These are phyloP conservation scores for Actias luna DNA, from an alignment of 2,888 invertebrate species.

Conservation along the genomic window DNA sequence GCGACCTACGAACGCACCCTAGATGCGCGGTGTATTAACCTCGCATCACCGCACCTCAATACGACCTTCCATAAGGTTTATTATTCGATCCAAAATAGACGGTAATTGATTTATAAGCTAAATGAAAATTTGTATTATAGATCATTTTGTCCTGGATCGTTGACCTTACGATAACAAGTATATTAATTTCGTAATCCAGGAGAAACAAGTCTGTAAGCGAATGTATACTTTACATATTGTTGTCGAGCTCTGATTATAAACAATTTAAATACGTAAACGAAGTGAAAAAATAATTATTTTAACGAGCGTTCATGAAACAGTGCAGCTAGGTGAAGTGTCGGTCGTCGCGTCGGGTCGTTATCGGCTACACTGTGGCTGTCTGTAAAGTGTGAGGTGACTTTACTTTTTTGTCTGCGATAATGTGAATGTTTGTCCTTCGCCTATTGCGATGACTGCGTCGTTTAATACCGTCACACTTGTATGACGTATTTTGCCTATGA, in stretches of 20 bases:
- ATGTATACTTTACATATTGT: background rate
- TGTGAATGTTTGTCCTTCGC: conserved; percentile 38
- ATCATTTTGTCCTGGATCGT: conserved; percentile 5
- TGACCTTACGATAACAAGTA: background rate
- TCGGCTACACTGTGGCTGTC: conserved; percentile 37
- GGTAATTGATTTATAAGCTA: conserved; percentile 27
- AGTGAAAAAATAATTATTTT: conserved; percentile 16
- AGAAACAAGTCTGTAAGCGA: background rate
- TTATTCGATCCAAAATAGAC: conserved; percentile 58
- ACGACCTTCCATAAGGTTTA: conserved; percentile 59
- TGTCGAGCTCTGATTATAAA: background rate
- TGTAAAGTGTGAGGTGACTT: conserved; percentile 61
- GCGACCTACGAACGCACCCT: conserved; percentile 54
- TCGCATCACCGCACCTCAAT: conserved; percentile 38
- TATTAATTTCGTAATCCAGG: background rate
- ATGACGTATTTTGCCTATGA: conserved; percentile 43
- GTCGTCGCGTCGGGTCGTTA: conserved; percentile 40
- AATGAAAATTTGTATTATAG: conserved; percentile 26
- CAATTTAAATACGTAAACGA: conserved; percentile 9
- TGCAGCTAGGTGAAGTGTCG: conserved; percentile 38
- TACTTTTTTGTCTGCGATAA: conserved; percentile 40
- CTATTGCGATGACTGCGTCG: conserved; percentile 20
- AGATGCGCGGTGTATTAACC: conserved; percentile 67
- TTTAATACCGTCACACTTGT: conserved; percentile 30
- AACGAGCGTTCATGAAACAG: conserved; percentile 20